phyloP scores from a whole-genome alignment of 2,888 invertebrate genomes.

The Patella depressa region DNA sequence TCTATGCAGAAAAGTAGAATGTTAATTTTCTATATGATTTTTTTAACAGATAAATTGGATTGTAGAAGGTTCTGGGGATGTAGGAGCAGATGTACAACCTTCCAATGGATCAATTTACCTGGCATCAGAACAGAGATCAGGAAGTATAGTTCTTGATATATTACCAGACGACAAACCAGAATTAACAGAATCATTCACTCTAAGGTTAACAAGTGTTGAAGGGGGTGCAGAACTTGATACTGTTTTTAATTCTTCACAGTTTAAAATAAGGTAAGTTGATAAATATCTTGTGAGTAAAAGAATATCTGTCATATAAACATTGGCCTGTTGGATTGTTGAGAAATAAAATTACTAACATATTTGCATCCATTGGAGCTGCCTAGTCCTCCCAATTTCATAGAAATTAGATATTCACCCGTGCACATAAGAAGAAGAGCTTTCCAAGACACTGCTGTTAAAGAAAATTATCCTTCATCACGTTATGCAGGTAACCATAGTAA shows the following conservation, averaged over 20 bases:
- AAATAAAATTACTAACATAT: no score
- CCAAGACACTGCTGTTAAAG: no score
- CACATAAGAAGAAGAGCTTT: no score
- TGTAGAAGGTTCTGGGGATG: conserved; percentile 47
- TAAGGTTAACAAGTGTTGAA: conserved; percentile 53
- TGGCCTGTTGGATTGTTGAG: no score
- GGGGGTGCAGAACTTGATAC: conserved; percentile 68
- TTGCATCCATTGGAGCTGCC: no score
- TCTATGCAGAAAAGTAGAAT: no score
- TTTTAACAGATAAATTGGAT: conserved; percentile 59
- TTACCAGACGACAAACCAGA: conserved; percentile 64
- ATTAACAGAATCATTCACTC: conserved; percentile 58
- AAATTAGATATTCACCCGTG: no score
- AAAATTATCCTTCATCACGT: no score
- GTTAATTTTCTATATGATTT: background rate
- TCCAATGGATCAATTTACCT: conserved; percentile 54
- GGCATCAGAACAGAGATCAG: conserved; percentile 46
- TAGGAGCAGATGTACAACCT: conserved; percentile 54
- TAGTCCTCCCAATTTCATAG: no score
- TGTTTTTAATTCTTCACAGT: conserved; percentile 49
- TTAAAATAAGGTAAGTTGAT: conserved; percentile 57
- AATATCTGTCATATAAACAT: no score
- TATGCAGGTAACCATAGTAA: no score
- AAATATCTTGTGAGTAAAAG: no score
- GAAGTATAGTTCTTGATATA: conserved; percentile 56